A percentile compares a stretch with the other conserved stretches of the same genome.
phyloP scores from a whole-genome alignment of 2,888 invertebrate species.

The Hydrotaea cyrtoneurina region DNA sequence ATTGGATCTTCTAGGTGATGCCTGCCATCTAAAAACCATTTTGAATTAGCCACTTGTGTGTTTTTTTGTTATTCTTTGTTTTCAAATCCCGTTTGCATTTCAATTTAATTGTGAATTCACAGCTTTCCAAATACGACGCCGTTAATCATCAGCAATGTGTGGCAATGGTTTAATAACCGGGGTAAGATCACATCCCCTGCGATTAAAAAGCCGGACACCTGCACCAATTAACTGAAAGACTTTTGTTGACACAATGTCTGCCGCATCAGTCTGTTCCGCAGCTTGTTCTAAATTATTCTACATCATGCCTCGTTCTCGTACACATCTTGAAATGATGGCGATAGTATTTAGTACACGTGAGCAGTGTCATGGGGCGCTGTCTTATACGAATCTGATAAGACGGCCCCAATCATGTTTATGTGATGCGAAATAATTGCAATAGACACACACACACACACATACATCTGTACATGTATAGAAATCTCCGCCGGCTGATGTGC shows the following conservation, averaged over 20 bases:
- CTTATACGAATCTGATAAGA: not conserved
- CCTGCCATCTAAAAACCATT: too few relatives aligned
- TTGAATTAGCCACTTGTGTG: too few relatives aligned
- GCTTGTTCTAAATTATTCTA: too few relatives aligned
- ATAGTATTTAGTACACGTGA: conserved; percentile 7
- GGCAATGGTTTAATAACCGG: too few relatives aligned
- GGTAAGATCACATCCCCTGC: too few relatives aligned
- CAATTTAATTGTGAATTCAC: too few relatives aligned
- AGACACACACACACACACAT: not conserved
- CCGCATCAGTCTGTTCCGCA: not conserved
- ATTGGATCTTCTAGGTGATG: too few relatives aligned
- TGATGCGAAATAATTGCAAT: not conserved
- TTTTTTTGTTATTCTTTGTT: too few relatives aligned
- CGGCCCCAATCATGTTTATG: not conserved
- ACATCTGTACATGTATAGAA: not conserved
- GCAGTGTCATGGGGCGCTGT: conserved; percentile 4
- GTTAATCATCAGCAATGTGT: too few relatives aligned
- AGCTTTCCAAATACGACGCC: too few relatives aligned
- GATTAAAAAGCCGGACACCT: not conserved
- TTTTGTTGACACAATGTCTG: conserved; percentile 30
- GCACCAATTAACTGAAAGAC: not conserved
- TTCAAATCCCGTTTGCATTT: too few relatives aligned
- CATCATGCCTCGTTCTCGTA: not conserved
- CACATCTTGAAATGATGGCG: not conserved
- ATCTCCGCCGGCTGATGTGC: not conserved